phyloP scores from a whole-genome alignment of 1,140 invertebrate genomes.

The Zaprionus inermis region DNA sequence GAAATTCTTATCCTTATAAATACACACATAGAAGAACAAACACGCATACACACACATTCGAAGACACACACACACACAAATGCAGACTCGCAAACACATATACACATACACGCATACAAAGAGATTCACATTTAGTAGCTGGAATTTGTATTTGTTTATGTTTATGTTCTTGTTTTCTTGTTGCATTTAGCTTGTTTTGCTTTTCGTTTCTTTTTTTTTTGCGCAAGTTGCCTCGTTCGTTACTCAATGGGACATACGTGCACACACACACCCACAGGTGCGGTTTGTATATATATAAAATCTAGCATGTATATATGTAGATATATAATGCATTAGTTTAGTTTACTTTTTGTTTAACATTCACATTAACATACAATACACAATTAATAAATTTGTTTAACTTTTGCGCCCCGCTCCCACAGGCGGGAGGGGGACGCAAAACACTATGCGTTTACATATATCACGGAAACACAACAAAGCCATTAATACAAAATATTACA shows the following conservation, averaged over 20 bases:
- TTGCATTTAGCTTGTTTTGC: conserved; percentile 5
- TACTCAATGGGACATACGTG: conserved; percentile 43
- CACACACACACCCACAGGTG: conserved; percentile 37
- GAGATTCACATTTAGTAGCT: conserved; percentile 73
- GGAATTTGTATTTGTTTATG: conserved; percentile 38
- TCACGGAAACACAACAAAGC: conserved; percentile 81
- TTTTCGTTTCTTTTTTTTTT: conserved; percentile 7
- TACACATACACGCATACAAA: conserved; percentile 28
- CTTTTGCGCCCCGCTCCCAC: conserved; percentile 25
- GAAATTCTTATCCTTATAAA: conserved; percentile 27
- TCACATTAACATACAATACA: conserved; percentile 47
- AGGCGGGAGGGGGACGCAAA: conserved; percentile 9
- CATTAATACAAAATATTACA: conserved; percentile 75
- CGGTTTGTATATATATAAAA: conserved; percentile 21
- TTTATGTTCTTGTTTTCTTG: conserved; percentile 5
- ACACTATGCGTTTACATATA: conserved; percentile 75
- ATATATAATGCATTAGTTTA: conserved; percentile 33
- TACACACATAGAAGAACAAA: conserved; percentile 46
- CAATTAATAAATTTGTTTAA: conserved; percentile 48
- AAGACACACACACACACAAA: neutral
- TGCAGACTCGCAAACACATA: neutral
- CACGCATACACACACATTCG: conserved; percentile 12
- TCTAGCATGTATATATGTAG: conserved; percentile 20
- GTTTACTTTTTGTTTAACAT: conserved; percentile 30
- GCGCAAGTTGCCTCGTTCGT: conserved; percentile 6